Conservation (phyloP, 2,113 vertebrate species). For the Microcebus ravelobensis region DNA sequence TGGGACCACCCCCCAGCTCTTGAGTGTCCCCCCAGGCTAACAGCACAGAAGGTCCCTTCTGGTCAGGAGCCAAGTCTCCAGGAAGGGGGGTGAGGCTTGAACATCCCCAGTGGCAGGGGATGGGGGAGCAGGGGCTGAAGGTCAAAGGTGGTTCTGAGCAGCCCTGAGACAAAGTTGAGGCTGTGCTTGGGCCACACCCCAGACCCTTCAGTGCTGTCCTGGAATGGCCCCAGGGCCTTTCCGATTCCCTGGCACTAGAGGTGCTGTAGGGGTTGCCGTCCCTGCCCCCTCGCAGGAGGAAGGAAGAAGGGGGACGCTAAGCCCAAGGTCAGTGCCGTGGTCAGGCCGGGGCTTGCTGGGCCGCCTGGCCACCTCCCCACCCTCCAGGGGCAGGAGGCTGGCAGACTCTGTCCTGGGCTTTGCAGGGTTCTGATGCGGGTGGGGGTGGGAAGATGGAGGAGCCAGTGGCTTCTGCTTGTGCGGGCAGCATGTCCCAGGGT, state of each 20-base stretch:
- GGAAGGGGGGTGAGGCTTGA: not conserved
- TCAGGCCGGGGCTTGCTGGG: not conserved
- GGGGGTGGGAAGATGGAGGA: not conserved
- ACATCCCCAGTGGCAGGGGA: not conserved
- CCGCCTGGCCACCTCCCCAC: too few species aligned
- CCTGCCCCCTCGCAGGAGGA: not conserved
- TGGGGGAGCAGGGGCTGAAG: not conserved
- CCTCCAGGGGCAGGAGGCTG: not conserved
- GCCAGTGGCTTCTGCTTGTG: not conserved
- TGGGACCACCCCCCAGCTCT: not conserved
- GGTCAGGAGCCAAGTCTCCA: not conserved
- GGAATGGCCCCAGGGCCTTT: not conserved
- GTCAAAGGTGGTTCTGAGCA: not conserved
- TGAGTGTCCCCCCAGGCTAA: not conserved
- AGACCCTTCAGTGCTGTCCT: not conserved
- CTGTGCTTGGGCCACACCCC: not conserved
- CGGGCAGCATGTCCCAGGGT: not conserved
- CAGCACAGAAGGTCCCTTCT: not conserved
- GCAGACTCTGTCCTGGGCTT: not conserved
- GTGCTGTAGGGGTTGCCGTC: not conserved
- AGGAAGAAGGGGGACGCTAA: not conserved
- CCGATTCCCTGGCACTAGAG: not conserved
- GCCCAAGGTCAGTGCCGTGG: not conserved
- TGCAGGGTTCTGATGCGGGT: not conserved
- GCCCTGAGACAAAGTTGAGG: not conserved